A percentile compares a stretch with the other conserved stretches of the same genome.
phyloP scores from a whole-genome alignment of 2,888 invertebrate species.

The Drosophila greeni region DNA sequence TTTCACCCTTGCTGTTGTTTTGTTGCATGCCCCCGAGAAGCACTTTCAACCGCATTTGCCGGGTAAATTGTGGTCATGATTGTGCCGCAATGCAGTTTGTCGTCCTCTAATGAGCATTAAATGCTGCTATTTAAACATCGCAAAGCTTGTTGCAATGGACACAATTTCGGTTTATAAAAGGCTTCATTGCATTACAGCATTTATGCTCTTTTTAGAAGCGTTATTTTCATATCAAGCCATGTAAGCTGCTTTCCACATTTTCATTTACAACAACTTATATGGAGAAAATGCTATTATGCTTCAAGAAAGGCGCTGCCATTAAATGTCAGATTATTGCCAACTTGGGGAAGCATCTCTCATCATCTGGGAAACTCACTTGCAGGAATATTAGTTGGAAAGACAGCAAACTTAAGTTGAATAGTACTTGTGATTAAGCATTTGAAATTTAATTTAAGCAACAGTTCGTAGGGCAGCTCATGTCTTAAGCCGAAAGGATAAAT shows the following conservation, averaged over 20 bases:
- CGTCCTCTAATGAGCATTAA: constrained; percentile 19
- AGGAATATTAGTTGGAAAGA: neutral
- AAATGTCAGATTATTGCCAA: neutral
- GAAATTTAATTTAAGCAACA: neutral
- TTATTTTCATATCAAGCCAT: too few species aligned
- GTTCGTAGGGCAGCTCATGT: neutral
- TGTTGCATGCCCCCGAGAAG: neutral
- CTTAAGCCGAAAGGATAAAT: too few species aligned
- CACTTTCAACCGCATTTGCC: constrained; percentile 1
- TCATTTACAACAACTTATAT: neutral
- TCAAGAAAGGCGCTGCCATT: neutral
- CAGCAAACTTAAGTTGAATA: neutral
- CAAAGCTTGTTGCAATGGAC: constrained; percentile 3
- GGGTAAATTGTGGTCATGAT: constrained; percentile 27
- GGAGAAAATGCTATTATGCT: neutral
- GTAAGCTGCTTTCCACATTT: neutral
- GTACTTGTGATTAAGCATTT: neutral
- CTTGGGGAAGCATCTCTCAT: neutral
- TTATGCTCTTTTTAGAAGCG: neutral
- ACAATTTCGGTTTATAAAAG: constrained; percentile 1
- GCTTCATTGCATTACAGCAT: neutral
- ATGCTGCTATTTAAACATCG: constrained; percentile 3
- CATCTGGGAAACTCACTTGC: neutral
- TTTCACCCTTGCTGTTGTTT: constrained; percentile 45
- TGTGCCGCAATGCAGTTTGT: constrained; percentile 17